Conservation (phyloP, 2,113 vertebrate genomes). For the Rhinichthys klamathensis region DNA sequence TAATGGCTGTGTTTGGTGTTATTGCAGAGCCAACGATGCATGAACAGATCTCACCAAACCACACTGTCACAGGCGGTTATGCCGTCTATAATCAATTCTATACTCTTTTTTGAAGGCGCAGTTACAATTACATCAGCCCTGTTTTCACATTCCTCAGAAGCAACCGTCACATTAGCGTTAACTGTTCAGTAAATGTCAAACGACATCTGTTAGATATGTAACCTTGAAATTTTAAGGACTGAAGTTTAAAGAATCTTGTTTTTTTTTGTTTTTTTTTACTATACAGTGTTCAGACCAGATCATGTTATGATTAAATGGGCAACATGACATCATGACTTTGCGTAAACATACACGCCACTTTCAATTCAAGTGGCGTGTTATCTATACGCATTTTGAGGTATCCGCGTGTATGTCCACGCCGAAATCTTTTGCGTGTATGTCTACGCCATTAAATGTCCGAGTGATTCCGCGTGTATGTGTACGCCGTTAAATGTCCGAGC, state of each 20-base stretch:
- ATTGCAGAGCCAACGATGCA: background rate
- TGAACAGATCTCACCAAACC: background rate
- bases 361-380: too few relatives aligned
- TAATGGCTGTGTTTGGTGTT: slow-evolving; percentile 10
- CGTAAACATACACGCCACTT: too few relatives aligned
- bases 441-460: too few relatives aligned
- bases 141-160: slow-evolving; percentile 14
- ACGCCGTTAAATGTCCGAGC: too few relatives aligned
- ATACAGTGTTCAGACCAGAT: background rate
- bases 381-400: too few relatives aligned
- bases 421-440: too few relatives aligned
- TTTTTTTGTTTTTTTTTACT: background rate
- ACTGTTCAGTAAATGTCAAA: background rate
- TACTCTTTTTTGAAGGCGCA: background rate
- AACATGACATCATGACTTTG: too few relatives aligned
- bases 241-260: background rate
- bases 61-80: background rate
- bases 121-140: background rate
- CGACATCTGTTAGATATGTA: background rate
- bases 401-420: too few relatives aligned
- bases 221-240: background rate
- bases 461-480: too few relatives aligned
- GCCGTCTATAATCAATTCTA: background rate
- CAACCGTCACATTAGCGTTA: background rate
- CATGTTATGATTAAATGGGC: background rate